phyloP scores from a whole-genome alignment of 2,888 invertebrate species.

The Tachina grossa region DNA sequence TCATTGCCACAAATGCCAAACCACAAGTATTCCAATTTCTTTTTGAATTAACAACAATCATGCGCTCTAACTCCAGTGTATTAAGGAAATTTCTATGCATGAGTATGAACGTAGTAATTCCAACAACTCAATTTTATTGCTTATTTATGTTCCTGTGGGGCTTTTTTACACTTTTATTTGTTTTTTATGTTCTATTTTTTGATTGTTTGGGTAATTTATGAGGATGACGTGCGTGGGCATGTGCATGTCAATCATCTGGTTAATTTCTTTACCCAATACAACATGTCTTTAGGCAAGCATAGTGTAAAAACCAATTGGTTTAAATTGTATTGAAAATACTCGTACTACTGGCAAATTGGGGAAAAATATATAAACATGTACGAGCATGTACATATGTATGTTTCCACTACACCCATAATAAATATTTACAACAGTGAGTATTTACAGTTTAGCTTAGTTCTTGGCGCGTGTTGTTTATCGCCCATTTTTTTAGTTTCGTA shows the following conservation, averaged over 20 bases:
- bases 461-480: too few species aligned
- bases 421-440: too few species aligned
- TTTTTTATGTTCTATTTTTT: not conserved
- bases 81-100: too few species aligned
- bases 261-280: conserved; percentile 2
- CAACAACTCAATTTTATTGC: conserved; percentile 1
- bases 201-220: conserved; percentile 18
- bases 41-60: conserved; percentile 36
- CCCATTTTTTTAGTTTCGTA: too few species aligned
- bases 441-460: too few species aligned
- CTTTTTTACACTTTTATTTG: conserved; percentile 1
- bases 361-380: not conserved
- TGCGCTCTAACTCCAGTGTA: not conserved
- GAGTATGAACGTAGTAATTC: not conserved
- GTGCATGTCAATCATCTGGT: not conserved
- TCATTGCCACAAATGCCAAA: not conserved
- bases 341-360: not conserved
- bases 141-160: not conserved
- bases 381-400: not conserved
- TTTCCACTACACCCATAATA: too few species aligned
- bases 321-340: not conserved
- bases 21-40: not conserved
- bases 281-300: conserved; percentile 7
- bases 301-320: not conserved
- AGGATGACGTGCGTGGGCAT: not conserved